A percentile compares a stretch with the other conserved stretches of the same genome.
Conservation (phyloP, 1,140 invertebrate species). For the Drosophila oshimai region DNA sequence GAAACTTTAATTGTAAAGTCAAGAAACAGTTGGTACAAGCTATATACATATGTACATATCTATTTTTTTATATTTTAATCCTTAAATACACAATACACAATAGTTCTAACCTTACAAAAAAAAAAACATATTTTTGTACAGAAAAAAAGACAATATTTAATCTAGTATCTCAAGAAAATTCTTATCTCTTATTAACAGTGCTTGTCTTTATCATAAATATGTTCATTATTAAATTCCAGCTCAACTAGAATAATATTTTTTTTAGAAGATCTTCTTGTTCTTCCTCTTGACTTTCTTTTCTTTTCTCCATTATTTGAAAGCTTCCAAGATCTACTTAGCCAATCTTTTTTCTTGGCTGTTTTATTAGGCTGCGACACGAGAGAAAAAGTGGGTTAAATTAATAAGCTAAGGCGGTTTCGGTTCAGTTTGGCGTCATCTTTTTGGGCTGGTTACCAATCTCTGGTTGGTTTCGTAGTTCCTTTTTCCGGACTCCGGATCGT, state of each 20-base stretch:
- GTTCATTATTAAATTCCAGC: background rate
- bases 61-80: too few species aligned
- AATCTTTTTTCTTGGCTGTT: slow-evolving; percentile 26
- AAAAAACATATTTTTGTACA: too few species aligned
- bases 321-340: slow-evolving; percentile 27
- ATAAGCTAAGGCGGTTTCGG: slow-evolving; percentile 48
- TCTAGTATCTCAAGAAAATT: too few species aligned
- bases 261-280: background rate
- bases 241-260: background rate
- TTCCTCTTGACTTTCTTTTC: background rate
- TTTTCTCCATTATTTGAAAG: slow-evolving; percentile 3
- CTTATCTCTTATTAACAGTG: too few species aligned
- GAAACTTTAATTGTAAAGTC: too few species aligned
- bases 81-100: too few species aligned
- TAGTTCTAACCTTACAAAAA: too few species aligned
- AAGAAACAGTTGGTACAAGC: too few species aligned
- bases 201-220: too few species aligned
- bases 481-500: slow-evolving; percentile 50
- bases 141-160: too few species aligned
- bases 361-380: slow-evolving; percentile 48
- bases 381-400: slow-evolving; percentile 65
- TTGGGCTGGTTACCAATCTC: slow-evolving; percentile 36
- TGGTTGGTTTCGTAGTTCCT: slow-evolving; percentile 15
- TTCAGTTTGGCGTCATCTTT: slow-evolving; percentile 51
- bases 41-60: too few species aligned